Base-by-base conservation (phyloP, 2,888 invertebrate species). In the Eupithecia insigniata region DNA sequence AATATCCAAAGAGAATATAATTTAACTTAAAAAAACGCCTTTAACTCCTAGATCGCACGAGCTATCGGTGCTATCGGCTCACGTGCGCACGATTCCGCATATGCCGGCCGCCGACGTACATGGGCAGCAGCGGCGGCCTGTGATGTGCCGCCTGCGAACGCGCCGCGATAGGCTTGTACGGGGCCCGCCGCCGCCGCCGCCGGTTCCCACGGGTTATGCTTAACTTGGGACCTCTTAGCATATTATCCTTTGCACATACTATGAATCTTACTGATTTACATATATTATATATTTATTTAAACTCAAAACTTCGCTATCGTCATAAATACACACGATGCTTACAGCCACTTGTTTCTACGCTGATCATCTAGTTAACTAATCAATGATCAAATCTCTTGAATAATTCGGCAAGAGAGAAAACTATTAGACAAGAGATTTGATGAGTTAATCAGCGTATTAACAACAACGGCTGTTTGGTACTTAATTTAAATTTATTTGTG, bases 101-200 rank as follows among this genome's bases (percentile, higher is more conserved):
- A n/a, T n/a, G n/a, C n/a, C n/a, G n/a, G n/a, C n/a, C n/a, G 55
- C 55, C 60, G 60, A 55, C 81, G 8, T 78, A 80, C 77, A 81
- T 73, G 79, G 80, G 26, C 46, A 51, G 72, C 72, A 8, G 60
- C 58, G 22, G 60, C 62, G 75, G 73, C 71, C 74, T 79, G 76
- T 79, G 81, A 81, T 79, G 79, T 78, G 72, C 76, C 81, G 80
- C 32, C 46, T 22, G 46, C 22, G 46, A n/a, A n/a, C 22, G 32
- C 62, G 62, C 62, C 34, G 4, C 6, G 70, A 69, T 71, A 71
- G 67, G 46, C 73, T 71, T 71, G 69, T 69, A 71, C n/a, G 74
- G 74, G n/a, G 28, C 62, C 65, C 68, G 36, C 36, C 70, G 51
- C n/a, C 55, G 22, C 26, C 55, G 55, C 61, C 22, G 69, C 3